phyloP scores from a whole-genome alignment of 2,797 vertebrate species.

The Sebastes reedi region DNA sequence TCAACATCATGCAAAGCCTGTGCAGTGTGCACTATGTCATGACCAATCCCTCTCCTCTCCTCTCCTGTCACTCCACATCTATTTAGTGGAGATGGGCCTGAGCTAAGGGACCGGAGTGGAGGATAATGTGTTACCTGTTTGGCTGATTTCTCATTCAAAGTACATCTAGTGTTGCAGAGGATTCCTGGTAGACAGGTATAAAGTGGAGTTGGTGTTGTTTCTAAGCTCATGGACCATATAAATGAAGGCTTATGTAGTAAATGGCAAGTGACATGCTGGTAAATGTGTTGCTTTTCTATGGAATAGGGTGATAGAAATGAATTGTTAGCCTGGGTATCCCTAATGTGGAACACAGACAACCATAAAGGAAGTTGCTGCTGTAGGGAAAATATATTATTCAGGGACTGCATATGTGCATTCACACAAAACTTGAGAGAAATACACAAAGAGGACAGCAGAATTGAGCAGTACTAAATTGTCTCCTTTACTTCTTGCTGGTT shows the following conservation, averaged over 20 bases:
- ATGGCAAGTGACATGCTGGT: constrained; percentile 23
- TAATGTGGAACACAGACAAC: background rate
- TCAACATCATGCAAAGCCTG: constrained; percentile 8
- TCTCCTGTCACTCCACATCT: constrained; percentile 44
- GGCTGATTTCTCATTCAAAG: constrained; percentile 36
- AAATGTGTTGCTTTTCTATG: constrained; percentile 1
- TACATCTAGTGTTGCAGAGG: constrained; percentile 28
- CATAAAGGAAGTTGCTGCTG: background rate
- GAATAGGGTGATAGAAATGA: background rate
- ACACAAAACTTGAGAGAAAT: background rate
- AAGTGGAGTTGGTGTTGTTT: constrained; percentile 2
- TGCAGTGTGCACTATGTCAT: background rate
- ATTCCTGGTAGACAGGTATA: background rate
- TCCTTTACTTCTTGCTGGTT: background rate
- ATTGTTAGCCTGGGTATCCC: background rate
- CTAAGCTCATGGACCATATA: background rate
- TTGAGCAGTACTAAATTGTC: background rate
- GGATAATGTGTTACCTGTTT: constrained; percentile 44
- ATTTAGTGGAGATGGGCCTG: constrained; percentile 30
- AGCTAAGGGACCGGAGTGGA: background rate
- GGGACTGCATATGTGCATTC: background rate
- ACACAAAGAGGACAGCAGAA: background rate
- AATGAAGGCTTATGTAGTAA: constrained; percentile 19
- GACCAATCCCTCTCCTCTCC: background rate
- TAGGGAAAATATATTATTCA: constrained; percentile 1